Evolutionary conservation across 2,113 vertebrate species (phyloP).

Genomic region (Ciconia stormi): DNA sequence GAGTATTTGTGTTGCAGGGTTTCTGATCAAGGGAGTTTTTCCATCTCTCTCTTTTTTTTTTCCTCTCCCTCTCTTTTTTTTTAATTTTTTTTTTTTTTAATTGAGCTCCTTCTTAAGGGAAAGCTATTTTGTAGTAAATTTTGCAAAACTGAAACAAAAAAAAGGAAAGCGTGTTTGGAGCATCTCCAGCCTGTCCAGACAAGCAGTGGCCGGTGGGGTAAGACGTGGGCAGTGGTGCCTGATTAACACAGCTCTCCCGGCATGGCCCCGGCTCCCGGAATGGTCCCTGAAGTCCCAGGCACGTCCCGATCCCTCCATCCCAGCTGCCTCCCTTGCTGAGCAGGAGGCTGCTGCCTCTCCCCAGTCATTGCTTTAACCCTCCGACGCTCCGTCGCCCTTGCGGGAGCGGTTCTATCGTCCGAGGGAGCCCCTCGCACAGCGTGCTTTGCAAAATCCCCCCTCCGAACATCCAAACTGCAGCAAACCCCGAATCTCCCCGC

Average conservation of each 20-base stretch:
- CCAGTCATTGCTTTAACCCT: not conserved
- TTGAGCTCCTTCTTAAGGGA: not conserved
- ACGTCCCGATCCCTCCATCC: not conserved
- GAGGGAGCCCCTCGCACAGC: not conserved
- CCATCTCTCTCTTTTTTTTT: not conserved
- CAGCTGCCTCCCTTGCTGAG: not conserved
- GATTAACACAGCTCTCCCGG: not conserved
- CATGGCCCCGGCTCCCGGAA: not conserved
- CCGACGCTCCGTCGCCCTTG: not conserved
- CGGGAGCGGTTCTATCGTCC: not conserved
- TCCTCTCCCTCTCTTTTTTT: too few relatives aligned
- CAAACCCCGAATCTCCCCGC: not conserved
- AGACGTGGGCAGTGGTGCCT: not conserved
- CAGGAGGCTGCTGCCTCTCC: not conserved
- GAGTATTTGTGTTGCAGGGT: not conserved
- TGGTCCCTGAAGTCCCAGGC: not conserved
- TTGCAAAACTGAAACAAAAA: not conserved
- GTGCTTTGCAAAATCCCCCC: not conserved
- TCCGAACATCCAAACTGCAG: too few relatives aligned
- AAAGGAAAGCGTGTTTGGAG: not conserved
- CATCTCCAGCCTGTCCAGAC: not conserved
- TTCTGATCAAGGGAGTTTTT: not conserved
- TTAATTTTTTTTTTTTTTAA: not conserved
- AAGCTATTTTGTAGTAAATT: not conserved
- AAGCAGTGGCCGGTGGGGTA: not conserved